Conservation (phyloP, 2,113 vertebrate genomes). For the Proteles cristata region DNA sequence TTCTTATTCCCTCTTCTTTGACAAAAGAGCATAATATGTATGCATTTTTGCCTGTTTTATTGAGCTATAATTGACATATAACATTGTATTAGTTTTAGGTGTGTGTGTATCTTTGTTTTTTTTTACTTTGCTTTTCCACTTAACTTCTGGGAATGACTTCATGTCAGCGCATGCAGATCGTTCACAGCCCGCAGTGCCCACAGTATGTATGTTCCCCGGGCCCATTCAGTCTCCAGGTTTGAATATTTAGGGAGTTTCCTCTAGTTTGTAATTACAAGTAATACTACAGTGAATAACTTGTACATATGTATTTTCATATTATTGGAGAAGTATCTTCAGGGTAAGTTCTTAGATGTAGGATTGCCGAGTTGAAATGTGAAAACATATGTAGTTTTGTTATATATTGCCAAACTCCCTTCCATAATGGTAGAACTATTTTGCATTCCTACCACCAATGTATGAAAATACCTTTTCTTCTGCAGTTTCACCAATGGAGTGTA, state of each 20-base stretch:
- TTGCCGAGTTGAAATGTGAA: background rate
- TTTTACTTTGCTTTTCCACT: background rate
- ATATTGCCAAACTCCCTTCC: background rate
- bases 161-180: background rate
- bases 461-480: background rate
- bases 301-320: background rate
- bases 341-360: background rate
- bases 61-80: background rate
- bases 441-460: background rate
- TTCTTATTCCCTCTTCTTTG: background rate
- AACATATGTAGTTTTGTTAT: background rate
- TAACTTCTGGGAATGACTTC: background rate
- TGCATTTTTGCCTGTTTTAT: background rate
- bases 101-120: background rate
- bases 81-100: background rate
- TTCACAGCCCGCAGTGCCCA: background rate
- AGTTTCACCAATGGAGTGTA: background rate
- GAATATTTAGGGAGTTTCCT: background rate
- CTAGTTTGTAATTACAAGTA: background rate
- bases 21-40: background rate
- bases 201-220: background rate
- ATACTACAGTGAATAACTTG: background rate
- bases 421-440: slow-evolving; percentile 3
- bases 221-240: background rate
- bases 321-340: background rate